A percentile compares a stretch with the other conserved stretches of the same genome.
Evolutionary conservation across 1,140 invertebrate genomes (phyloP).

Genomic region (Aleiodes sp.): DNA sequence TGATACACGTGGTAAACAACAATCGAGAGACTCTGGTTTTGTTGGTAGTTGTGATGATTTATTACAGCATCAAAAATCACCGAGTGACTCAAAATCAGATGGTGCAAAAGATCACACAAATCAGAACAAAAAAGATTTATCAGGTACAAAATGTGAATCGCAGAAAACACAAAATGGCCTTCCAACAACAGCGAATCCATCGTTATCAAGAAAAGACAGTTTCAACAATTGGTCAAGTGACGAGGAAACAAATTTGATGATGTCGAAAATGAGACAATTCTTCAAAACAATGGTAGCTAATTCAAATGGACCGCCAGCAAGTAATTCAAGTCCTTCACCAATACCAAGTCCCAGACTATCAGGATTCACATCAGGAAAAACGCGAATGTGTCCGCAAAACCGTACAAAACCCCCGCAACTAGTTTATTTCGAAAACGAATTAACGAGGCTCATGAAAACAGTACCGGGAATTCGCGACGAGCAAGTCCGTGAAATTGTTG

Average conservation of each 20-base stretch:
- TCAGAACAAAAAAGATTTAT: slow-evolving; percentile 26
- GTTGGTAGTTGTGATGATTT: slow-evolving; percentile 89
- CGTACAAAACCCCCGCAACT: slow-evolving; percentile 82
- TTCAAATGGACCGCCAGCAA: slow-evolving; percentile 65
- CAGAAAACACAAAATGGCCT: slow-evolving; percentile 43
- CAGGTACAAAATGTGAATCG: slow-evolving; percentile 19
- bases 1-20: slow-evolving; percentile 69
- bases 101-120: neutral
- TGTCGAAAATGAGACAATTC: slow-evolving; percentile 92
- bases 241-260: slow-evolving; percentile 93
- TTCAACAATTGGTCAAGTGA: slow-evolving; percentile 94
- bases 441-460: slow-evolving; percentile 91
- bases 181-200: slow-evolving; percentile 53
- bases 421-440: slow-evolving; percentile 87
- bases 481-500: slow-evolving; percentile 89
- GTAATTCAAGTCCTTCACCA: slow-evolving; percentile 67
- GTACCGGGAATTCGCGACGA: slow-evolving; percentile 89
- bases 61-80: slow-evolving; percentile 70
- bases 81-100: slow-evolving; percentile 43
- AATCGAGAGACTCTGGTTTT: slow-evolving; percentile 86
- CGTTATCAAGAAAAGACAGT: slow-evolving; percentile 82
- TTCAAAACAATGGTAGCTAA: slow-evolving; percentile 87
- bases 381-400: slow-evolving; percentile 59
- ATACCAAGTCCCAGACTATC: slow-evolving; percentile 69
- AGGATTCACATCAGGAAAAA: slow-evolving; percentile 58